Conservation (phyloP, 2,888 invertebrate genomes). For the Halocaridina rubra region DNA sequence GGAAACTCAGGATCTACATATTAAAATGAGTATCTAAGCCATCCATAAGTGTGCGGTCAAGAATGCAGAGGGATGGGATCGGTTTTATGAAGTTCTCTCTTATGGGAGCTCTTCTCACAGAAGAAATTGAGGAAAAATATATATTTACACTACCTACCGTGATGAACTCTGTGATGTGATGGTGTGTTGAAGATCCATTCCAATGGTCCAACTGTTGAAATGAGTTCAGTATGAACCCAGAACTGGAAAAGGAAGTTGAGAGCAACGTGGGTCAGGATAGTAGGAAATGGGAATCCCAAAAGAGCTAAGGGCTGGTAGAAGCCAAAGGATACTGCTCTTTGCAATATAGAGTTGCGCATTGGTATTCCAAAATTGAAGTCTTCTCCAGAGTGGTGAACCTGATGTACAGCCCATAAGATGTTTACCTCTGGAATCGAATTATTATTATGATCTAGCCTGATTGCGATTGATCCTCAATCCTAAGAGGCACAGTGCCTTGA, state of each 20-base stretch:
- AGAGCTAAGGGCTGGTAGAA: constrained; percentile 73
- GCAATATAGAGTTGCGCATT: constrained; percentile 81
- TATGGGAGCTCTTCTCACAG: too few species aligned
- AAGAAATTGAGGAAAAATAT: too few species aligned
- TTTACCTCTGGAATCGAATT: constrained; percentile 77
- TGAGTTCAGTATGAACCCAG: constrained; percentile 91
- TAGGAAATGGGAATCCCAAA: constrained; percentile 80
- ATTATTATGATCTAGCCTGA: too few species aligned
- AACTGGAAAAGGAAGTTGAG: constrained; percentile 91
- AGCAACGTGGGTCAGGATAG: constrained; percentile 85
- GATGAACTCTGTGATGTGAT: constrained; percentile 88
- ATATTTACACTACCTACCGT: too few species aligned
- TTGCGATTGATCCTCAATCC: too few species aligned
- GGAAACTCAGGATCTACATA: too few species aligned
- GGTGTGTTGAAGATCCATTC: constrained; percentile 90
- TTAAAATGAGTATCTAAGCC: too few species aligned
- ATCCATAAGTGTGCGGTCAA: too few species aligned
- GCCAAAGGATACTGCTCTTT: constrained; percentile 67
- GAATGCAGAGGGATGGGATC: too few species aligned
- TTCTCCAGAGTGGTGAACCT: constrained; percentile 91
- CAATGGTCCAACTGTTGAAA: constrained; percentile 83
- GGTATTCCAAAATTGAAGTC: constrained; percentile 89
- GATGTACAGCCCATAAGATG: constrained; percentile 89
- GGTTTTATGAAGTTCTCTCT: too few species aligned
- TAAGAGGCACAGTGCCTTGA: too few species aligned